Percentiles rank a stretch among this genome's conserved stretches.
Conservation (phyloP, 2,888 invertebrate species). For the Acanthosepion lycidas region DNA sequence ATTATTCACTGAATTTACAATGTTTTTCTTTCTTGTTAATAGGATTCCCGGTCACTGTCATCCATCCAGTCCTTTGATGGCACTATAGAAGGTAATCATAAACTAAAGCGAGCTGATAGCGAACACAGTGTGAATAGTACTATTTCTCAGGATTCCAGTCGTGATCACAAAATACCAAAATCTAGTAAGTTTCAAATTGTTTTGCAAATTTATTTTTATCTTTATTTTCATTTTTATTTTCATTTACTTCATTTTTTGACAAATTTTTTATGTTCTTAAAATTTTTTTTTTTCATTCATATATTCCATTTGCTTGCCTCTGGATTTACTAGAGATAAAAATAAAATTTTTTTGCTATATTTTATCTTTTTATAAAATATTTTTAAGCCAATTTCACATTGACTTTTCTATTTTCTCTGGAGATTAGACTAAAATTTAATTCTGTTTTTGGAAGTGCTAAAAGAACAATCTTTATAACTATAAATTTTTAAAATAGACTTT, state of each 20-base stretch:
- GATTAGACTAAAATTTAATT: too few species aligned
- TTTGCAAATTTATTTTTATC: neutral
- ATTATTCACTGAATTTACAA: too few species aligned
- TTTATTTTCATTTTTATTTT: neutral
- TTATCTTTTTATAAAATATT: too few species aligned
- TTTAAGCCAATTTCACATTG: too few species aligned
- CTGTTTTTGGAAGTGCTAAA: too few species aligned
- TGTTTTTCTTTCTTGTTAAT: neutral
- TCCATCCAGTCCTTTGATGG: slow-evolving; percentile 51
- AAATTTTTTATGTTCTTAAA: too few species aligned
- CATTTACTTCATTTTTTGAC: neutral
- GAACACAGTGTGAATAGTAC: slow-evolving; percentile 67
- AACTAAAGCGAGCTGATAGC: slow-evolving; percentile 65
- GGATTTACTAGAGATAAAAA: too few species aligned
- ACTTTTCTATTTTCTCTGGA: too few species aligned
- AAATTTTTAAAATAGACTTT: too few species aligned
- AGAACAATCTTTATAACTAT: too few species aligned
- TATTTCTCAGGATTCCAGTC: slow-evolving; percentile 64
- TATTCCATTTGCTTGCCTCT: too few species aligned
- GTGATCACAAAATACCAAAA: slow-evolving; percentile 70
- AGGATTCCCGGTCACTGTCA: slow-evolving; percentile 51
- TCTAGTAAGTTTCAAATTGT: slow-evolving; percentile 63
- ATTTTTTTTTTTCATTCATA: neutral
- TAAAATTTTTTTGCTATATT: too few species aligned
- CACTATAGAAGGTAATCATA: slow-evolving; percentile 50